These are phyloP conservation scores for Bombus fervidus DNA, from an alignment of 1,140 invertebrate species.

Conservation along the genomic window DNA sequence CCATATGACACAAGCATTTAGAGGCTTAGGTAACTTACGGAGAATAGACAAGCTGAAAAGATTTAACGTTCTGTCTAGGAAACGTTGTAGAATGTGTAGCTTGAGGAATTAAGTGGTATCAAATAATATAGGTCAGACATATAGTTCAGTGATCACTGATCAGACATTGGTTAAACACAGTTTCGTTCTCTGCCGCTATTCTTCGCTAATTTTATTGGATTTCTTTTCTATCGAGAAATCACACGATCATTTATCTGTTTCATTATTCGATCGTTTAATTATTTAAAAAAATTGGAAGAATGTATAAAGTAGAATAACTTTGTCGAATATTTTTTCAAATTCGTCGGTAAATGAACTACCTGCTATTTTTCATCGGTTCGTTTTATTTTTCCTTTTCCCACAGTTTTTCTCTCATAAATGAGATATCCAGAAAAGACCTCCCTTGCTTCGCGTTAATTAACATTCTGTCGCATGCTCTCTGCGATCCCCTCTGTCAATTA, in stretches of 20 bases:
- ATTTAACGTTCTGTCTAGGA: not conserved
- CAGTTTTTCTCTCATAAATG: not conserved
- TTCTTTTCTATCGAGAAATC: not conserved
- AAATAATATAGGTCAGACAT: not conserved
- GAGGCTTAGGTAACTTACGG: not conserved
- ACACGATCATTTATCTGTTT: not conserved
- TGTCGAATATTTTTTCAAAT: not conserved
- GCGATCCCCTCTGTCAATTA: slow-evolving; percentile 3
- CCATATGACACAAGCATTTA: not conserved
- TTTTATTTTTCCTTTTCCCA: not conserved
- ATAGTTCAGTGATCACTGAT: not conserved
- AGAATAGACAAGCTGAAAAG: not conserved
- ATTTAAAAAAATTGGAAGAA: not conserved
- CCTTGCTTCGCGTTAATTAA: not conserved
- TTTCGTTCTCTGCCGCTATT: not conserved
- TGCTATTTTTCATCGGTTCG: not conserved
- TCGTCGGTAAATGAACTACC: not conserved
- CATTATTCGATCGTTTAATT: not conserved
- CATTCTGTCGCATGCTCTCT: slow-evolving; percentile 9
- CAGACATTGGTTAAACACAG: not conserved
- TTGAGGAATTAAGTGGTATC: slow-evolving; percentile 7
- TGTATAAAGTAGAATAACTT: not conserved
- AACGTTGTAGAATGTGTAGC: not conserved
- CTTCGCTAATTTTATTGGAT: not conserved
- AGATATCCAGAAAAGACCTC: not conserved